Evolutionary conservation across 2,113 vertebrate genomes (phyloP).

Genomic region (Microcebus tavaratra): DNA sequence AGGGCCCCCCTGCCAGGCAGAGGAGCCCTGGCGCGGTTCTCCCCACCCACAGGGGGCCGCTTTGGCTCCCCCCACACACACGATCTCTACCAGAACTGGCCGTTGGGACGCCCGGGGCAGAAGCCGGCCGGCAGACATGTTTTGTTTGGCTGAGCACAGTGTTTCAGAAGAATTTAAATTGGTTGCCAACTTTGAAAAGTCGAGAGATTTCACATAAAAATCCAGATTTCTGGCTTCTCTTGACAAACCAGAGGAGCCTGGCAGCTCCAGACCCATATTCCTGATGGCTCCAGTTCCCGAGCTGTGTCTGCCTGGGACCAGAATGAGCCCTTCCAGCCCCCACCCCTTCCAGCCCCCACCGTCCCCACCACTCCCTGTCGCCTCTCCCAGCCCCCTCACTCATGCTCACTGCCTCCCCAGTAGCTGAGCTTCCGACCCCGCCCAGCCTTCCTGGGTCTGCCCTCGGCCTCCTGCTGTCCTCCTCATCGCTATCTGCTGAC

Average conservation of each 20-base stretch:
- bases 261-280: not conserved
- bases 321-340: not conserved
- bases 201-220: slow-evolving; percentile 74
- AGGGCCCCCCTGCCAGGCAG: not conserved
- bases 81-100: slow-evolving; percentile 14
- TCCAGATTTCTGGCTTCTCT: slow-evolving; percentile 69
- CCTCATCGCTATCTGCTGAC: not conserved
- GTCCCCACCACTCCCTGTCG: not conserved
- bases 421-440: not conserved
- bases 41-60: not conserved
- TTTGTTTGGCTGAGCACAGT: slow-evolving; percentile 71
- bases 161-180: slow-evolving; percentile 70
- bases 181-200: slow-evolving; percentile 76
- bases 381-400: not conserved
- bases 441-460: not conserved
- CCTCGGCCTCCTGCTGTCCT: not conserved
- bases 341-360: not conserved
- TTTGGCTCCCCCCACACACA: not conserved
- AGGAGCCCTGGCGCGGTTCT: accelerated
- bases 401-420: not conserved
- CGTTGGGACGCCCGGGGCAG: slow-evolving; percentile 41
- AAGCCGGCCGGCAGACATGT: slow-evolving; percentile 63
- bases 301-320: not conserved
- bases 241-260: slow-evolving; percentile 56
- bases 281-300: not conserved